Evolutionary conservation across 2,113 vertebrate species (phyloP).

Genomic region (Balaeniceps rex): DNA sequence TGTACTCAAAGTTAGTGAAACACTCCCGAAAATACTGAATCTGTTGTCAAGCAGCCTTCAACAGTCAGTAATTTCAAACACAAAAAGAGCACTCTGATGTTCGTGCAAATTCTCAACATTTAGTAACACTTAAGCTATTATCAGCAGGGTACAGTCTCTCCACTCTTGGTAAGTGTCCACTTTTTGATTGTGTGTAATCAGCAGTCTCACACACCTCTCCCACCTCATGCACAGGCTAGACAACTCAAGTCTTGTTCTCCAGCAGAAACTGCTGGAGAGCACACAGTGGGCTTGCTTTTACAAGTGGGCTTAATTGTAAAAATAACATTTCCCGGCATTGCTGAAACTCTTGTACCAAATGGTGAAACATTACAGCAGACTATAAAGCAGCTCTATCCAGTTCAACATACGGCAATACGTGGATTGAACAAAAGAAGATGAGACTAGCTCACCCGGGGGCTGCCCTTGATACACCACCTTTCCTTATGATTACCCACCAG

Average conservation of each 20-base stretch:
- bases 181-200: neutral
- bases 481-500: neutral
- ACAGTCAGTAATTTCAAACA: neutral
- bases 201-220: neutral
- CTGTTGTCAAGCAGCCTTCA: neutral
- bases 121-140: neutral
- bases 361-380: neutral
- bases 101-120: neutral
- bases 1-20: neutral
- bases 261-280: neutral
- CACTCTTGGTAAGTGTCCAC: neutral
- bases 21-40: neutral
- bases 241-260: neutral
- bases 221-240: no score
- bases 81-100: neutral
- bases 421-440: neutral
- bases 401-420: neutral
- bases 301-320: accelerated
- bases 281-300: neutral
- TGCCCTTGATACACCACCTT: neutral
- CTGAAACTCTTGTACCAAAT: neutral
- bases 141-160: neutral
- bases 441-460: neutral
- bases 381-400: neutral
- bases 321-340: neutral